Evolutionary conservation across 1,140 invertebrate species (phyloP), one percentile per base, ranked within the genome.

Genomic region (Panulirus ornatus): DNA sequence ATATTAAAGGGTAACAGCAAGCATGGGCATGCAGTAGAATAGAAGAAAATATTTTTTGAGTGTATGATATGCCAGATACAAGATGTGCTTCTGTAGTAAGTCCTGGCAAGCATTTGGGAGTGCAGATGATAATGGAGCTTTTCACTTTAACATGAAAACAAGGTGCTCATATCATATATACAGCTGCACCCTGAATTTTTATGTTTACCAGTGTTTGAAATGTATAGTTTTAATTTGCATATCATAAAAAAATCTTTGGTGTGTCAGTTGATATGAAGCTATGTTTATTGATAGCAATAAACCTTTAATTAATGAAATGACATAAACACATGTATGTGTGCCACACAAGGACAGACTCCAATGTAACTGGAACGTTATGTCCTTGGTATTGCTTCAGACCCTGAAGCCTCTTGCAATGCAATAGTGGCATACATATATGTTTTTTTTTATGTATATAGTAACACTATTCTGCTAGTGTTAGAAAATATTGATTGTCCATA

Each of bases 231-330:
- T 86, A 86, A 86, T 86, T 86, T 86, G 84, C 84, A 44, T 86
- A 75, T 76, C 84, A 71, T 42, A 79, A 44, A 79, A 36, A 44
- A 76, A 51, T 71, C 84, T 86, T 86, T 86, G 84, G 84, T 86
- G 84, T 86, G 84, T 86, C 84, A 86, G 84, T 86, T 86, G 84
- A 76, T 76, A 86, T 86, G 71, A 76, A 86, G 84, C 84, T 86
- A 86, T 89, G 88, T 89, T 84, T 89, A 84, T 75, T 71, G 79
- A 89, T 83, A 89, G 88, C 88, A 89, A 89, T 89, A 89, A 89
- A 89, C 79, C 79, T 76, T 82, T 83, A 63, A 83, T 51, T 54
- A 75, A 71, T 54, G 71, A 75, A 51, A 83, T 75, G 70, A 75
- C 58, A 66, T 66, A 66, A 30, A 83, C 58, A 58, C 40, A 47